Percentiles rank a stretch among this genome's conserved stretches.
Conservation (phyloP, 1,140 invertebrate species). For the Propsilocerus akamusi region DNA sequence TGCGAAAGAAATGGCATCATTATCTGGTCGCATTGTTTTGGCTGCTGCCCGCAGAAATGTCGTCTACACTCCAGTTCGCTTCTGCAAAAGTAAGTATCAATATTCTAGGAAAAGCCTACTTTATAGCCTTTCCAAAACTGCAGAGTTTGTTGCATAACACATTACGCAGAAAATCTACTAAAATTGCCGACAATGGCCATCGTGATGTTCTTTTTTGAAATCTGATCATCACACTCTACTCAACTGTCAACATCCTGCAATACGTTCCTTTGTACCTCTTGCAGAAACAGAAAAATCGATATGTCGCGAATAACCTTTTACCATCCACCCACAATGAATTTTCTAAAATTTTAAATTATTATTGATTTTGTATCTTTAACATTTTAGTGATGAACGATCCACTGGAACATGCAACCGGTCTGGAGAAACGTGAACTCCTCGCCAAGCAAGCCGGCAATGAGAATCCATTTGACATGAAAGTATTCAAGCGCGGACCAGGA, state of each 20-base stretch:
- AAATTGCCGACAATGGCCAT: too few relatives aligned
- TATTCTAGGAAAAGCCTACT: background rate
- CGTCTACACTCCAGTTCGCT: constrained; percentile 24
- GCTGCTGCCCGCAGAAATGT: constrained; percentile 28
- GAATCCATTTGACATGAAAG: constrained; percentile 76
- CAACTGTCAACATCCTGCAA: too few relatives aligned
- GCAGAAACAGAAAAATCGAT: too few relatives aligned
- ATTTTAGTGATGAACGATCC: constrained; percentile 57
- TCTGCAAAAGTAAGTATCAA: constrained; percentile 26
- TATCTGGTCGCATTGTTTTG: constrained; percentile 29
- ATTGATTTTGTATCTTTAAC: constrained; percentile 7
- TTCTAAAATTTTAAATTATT: too few relatives aligned
- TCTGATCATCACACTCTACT: too few relatives aligned
- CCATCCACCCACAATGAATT: too few relatives aligned
- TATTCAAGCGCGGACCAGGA: constrained; percentile 56
- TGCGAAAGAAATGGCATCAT: constrained; percentile 32
- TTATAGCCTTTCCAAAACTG: background rate
- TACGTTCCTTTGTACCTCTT: too few relatives aligned
- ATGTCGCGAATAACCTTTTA: too few relatives aligned
- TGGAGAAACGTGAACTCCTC: constrained; percentile 77
- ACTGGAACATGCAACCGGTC: constrained; percentile 79
- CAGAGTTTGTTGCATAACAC: constrained; percentile 4
- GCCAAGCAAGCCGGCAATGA: constrained; percentile 71
- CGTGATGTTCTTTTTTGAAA: too few relatives aligned
- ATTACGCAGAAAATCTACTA: too few relatives aligned